Evolutionary conservation across 2,797 vertebrate species (phyloP).

Genomic region (Crocodylus rhombifer): DNA sequence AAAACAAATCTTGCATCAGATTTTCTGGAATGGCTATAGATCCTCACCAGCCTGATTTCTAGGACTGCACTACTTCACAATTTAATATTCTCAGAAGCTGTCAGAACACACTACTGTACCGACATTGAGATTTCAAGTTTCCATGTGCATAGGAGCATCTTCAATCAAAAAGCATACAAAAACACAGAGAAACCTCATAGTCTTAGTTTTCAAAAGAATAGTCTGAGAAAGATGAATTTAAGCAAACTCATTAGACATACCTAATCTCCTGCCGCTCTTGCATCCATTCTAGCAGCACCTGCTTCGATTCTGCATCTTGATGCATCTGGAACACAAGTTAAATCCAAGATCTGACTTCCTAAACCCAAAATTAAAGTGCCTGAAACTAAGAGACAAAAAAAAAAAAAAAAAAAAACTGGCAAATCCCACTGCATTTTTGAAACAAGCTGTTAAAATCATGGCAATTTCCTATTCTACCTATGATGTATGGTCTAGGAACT

Average conservation of each 20-base stretch:
- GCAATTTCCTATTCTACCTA: neutral
- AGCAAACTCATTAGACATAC: constrained; percentile 34
- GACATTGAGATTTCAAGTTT: neutral
- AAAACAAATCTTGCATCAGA: neutral
- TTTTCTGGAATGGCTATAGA: neutral
- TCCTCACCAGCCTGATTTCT: neutral
- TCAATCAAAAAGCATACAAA: neutral
- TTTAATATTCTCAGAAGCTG: neutral
- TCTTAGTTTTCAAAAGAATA: neutral
- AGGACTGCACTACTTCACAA: neutral
- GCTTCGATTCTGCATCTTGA: constrained; percentile 81
- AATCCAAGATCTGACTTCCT: neutral
- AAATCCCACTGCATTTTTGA: neutral
- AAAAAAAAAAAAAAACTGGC: no score
- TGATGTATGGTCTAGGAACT: neutral
- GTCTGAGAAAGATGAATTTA: neutral
- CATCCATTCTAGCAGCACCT: constrained; percentile 84
- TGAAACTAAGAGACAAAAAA: neutral
- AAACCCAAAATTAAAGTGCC: neutral
- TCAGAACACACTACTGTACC: neutral
- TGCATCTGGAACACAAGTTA: constrained; percentile 77
- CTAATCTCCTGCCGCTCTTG: constrained; percentile 85
- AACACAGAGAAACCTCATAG: neutral
- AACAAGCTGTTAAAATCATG: neutral
- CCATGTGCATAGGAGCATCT: neutral